phyloP scores from a whole-genome alignment of 2,888 invertebrate species.

The Tinea trinotella region DNA sequence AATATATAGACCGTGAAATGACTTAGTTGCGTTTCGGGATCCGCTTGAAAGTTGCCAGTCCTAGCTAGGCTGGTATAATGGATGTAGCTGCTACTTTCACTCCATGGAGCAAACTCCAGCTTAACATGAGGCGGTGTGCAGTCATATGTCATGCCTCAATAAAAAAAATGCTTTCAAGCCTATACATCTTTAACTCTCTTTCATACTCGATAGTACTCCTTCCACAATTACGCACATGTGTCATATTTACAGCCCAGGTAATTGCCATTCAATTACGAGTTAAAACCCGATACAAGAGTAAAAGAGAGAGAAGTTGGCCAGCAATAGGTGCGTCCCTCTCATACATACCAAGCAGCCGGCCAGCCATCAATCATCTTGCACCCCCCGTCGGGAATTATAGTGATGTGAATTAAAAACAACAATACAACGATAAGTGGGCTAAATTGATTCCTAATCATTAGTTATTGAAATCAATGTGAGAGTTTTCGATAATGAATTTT shows the following conservation, averaged over 20 bases:
- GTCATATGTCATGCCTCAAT: no score
- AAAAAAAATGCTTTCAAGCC: no score
- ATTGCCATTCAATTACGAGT: conserved; percentile 72
- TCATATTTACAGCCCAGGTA: conserved; percentile 74
- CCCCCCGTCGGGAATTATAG: conserved; percentile 64
- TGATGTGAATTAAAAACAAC: conserved; percentile 52
- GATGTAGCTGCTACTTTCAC: no score
- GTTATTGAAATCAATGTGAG: background rate
- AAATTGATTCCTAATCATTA: conserved; percentile 54
- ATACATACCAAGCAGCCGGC: conserved; percentile 47
- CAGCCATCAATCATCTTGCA: conserved; percentile 67
- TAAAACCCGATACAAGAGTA: conserved; percentile 50
- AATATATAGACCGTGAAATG: no score
- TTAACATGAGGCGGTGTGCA: no score
- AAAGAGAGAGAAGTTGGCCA: conserved; percentile 35
- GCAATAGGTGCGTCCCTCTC: conserved; percentile 36
- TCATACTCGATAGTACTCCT: no score
- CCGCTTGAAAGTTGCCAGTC: no score
- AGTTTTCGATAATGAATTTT: no score
- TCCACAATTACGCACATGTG: conserved; percentile 71
- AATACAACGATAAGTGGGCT: conserved; percentile 67
- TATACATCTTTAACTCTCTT: no score
- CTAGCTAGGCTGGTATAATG: no score
- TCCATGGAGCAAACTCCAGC: no score
- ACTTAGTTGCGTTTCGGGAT: no score